A percentile compares a stretch with the other conserved stretches of the same genome.
These are phyloP conservation scores for Eueides isabella DNA, from an alignment of 1,140 invertebrate species.

Conservation along the genomic window DNA sequence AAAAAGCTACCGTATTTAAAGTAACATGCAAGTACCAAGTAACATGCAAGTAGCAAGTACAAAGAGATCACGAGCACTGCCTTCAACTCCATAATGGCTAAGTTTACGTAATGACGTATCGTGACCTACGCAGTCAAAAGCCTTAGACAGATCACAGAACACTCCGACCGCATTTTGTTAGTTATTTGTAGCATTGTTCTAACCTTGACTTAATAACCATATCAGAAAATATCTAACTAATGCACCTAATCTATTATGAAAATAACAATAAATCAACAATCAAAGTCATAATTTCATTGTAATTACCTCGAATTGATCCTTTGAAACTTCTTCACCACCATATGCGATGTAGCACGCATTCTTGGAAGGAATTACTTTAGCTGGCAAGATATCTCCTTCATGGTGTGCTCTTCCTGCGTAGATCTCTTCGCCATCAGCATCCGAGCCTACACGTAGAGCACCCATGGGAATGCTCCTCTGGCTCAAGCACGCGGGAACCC, in stretches of 20 bases:
- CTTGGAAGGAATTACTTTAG: slow-evolving; percentile 88
- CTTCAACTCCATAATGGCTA: too few species aligned
- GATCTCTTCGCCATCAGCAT: slow-evolving; percentile 87
- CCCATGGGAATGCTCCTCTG: slow-evolving; percentile 74
- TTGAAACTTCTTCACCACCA: slow-evolving; percentile 84
- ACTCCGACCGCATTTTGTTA: too few species aligned
- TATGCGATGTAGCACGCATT: slow-evolving; percentile 85
- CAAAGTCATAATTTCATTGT: background rate
- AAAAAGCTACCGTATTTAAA: too few species aligned
- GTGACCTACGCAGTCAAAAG: too few species aligned
- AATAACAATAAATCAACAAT: too few species aligned
- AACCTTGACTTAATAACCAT: background rate
- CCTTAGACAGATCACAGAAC: too few species aligned
- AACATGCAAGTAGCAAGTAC: too few species aligned
- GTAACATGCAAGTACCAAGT: too few species aligned
- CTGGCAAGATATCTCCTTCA: slow-evolving; percentile 88
- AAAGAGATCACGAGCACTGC: too few species aligned
- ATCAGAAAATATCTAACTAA: too few species aligned
- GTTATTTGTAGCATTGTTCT: background rate
- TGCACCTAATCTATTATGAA: too few species aligned
- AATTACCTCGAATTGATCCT: slow-evolving; percentile 86
- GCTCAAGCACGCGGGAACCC: slow-evolving; percentile 76
- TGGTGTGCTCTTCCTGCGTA: slow-evolving; percentile 89
- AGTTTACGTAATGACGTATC: too few species aligned
- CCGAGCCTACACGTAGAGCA: slow-evolving; percentile 87